Evolutionary conservation across 2,888 invertebrate species (phyloP), one percentile per base, ranked within the genome.

Genomic region (Melanchra persicariae): DNA sequence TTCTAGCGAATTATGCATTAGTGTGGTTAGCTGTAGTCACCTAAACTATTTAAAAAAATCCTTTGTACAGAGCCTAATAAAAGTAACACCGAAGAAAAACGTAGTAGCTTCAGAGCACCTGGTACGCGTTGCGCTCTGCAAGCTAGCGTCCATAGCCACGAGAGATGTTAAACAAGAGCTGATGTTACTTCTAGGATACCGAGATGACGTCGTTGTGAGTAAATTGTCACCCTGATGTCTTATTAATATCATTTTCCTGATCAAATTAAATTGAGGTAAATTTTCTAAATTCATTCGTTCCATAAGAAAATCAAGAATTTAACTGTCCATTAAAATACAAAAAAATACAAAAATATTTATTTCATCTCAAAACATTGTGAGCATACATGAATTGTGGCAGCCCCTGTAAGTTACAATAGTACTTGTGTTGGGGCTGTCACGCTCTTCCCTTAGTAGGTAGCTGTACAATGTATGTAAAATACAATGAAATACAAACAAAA

Each of bases 51-150:
- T 2, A 2, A 37, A 10, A 12, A 17, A 34, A 43, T 22, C 47
- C 10, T 6, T 40, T 30, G 5, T 87, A n/a, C 68, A 93, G 93
- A 85, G 86, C 52, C 81, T 89, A 5, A 60, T 93, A 1, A 77
- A 71, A 51, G 68, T 75, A 1, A 87, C 85, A n/a, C 75, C 84
- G 1, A 82, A 73, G 0, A 71, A 67, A 45, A 93, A 85, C 52
- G 69, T 88, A 60, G 89, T 89, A 2, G 86, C 91, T 0, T 91
- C 93, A 0, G 76, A 89, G 0, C 61, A 92, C 1, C 74, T 88
- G 0, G 71, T 93, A 0, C 87, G 88, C 0, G 76, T 92, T 3
- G 68, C 90, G 0, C 67, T 94, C 1, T 92, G 92, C 75, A 93
- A 93, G 75, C 78, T 94, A 1, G 89, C 91, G 0, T 75, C 86